These are phyloP conservation scores for Psettodes erumei DNA, from an alignment of 2,113 vertebrate species.

Conservation along the genomic window DNA sequence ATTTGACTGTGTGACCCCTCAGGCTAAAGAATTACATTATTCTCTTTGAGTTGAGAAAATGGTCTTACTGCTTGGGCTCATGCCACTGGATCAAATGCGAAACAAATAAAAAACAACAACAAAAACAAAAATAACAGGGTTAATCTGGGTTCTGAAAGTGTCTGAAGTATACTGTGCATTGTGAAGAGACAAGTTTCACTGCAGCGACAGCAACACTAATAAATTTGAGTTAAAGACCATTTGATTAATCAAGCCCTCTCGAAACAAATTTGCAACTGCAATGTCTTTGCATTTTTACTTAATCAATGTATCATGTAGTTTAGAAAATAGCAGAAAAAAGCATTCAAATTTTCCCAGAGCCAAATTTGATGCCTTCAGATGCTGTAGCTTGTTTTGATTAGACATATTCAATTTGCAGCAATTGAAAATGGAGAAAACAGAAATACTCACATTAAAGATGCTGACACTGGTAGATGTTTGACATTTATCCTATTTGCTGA, in stretches of 20 bases:
- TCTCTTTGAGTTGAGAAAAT: neutral
- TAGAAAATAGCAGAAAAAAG: neutral
- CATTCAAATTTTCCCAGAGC: neutral
- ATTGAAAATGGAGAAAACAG: neutral
- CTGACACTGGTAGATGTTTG: neutral
- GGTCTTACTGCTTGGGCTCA: neutral
- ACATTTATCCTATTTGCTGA: neutral
- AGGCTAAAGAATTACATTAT: neutral
- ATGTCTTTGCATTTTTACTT: neutral
- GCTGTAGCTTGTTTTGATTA: neutral
- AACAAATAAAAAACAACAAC: no score
- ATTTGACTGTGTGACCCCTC: neutral
- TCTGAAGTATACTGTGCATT: no score
- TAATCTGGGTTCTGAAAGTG: neutral
- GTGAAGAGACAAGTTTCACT: neutral
- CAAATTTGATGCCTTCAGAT: neutral
- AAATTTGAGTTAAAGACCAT: neutral
- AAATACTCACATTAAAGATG: neutral
- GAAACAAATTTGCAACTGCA: neutral
- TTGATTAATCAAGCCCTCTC: neutral
- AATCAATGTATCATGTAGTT: neutral
- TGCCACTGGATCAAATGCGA: neutral
- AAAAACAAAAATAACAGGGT: neutral
- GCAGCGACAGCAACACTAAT: neutral
- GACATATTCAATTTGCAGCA: neutral